Base-by-base conservation (phyloP, 2,113 vertebrate species). In the Chaetops frenatus region DNA sequence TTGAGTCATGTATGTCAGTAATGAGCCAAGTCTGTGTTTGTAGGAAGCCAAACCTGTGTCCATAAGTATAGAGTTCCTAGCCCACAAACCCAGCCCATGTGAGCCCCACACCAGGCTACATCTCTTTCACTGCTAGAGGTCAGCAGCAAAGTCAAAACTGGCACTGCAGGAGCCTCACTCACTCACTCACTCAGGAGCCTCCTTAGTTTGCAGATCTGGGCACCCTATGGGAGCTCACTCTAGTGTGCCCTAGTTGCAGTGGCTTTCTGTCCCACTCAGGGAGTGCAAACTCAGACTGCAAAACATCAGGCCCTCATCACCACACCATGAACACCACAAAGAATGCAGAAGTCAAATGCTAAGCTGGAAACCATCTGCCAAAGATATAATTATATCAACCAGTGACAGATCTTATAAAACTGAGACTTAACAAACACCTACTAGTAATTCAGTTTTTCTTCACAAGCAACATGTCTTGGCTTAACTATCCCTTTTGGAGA, bases 231-330 rank as follows among this genome's bases (percentile, higher is more conserved):
- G 50, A 65, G 36, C 58, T 65, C 81, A 56, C 18, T 57, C 56
- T 21, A 40, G 35, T 3, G 12, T 23, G 74, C 42, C 42, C 12
- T 66, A 33, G 5, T 4, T 48, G 51, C 73, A 67, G 25, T 8
- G 22, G 31, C 44, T 56, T 54, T 83, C 77, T 33, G 21, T 47
- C 44, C 56, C 82, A 73, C 62, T 12, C 19, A 22, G 50, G 31
- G 70, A 85, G 11, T 27, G 40, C n/a, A 82, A 70, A 67, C 42
- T 38, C 50, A 20, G 18, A 33, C 24, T 79, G 22, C 31, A 45
- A 56, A 91, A 77, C 47, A 60, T 65, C 53, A 76, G 47, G 76
- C 19, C 80, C 56, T 83, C 79, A 80, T 80, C 82, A 54, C 58
- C n/a, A 36, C 31, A 48, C 74, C 66, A 56, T 36, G 88, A 56